Evolutionary conservation across 2,113 vertebrate genomes (phyloP).

Genomic region (Cyprinodon tularosa): DNA sequence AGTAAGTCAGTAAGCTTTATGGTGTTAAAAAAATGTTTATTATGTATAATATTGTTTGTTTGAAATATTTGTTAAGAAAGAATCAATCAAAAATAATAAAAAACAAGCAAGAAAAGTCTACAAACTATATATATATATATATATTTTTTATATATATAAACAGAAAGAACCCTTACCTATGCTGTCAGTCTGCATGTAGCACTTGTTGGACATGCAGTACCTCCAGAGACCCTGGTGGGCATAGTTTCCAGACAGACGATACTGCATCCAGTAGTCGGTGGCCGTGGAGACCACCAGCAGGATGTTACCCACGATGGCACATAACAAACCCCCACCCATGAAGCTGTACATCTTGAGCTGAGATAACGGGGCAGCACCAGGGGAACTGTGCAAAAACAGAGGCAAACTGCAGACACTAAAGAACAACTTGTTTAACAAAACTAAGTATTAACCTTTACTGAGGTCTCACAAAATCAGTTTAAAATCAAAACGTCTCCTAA

Average conservation of each 20-base stretch:
- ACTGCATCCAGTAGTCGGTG: slow-evolving; percentile 90
- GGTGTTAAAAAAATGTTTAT: no score
- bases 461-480: no score
- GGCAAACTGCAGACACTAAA: neutral
- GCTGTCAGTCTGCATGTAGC: slow-evolving; percentile 86
- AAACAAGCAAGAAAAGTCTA: neutral
- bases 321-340: slow-evolving; percentile 88
- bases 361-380: slow-evolving; percentile 32
- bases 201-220: slow-evolving; percentile 85
- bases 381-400: slow-evolving; percentile 45
- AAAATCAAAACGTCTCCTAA: no score
- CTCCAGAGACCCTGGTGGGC: slow-evolving; percentile 89
- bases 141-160: neutral
- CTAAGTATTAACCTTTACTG: no score
- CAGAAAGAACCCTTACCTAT: slow-evolving; percentile 77
- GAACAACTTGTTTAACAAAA: no score
- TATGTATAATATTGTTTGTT: no score
- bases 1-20: no score
- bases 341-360: slow-evolving; percentile 86
- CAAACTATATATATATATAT: neutral
- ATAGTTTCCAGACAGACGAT: slow-evolving; percentile 83
- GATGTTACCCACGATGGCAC: slow-evolving; percentile 86
- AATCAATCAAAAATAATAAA: neutral
- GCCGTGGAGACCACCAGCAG: slow-evolving; percentile 85
- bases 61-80: neutral